Evolutionary conservation across 2,797 vertebrate genomes (phyloP).

Genomic region (Stomatorhinus walkeri): DNA sequence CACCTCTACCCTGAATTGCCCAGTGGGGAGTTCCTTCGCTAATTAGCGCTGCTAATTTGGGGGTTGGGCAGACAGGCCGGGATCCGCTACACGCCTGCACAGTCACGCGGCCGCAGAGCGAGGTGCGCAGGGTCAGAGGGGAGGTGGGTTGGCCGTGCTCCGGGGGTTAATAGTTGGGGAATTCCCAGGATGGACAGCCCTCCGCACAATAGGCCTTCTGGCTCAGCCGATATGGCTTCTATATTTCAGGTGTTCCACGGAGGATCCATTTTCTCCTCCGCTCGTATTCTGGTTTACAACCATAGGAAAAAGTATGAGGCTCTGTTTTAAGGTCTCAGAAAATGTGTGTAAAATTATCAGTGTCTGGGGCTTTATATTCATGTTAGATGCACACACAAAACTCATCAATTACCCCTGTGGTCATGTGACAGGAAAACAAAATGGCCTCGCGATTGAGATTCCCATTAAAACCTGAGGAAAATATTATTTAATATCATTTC

Average conservation of each 20-base stretch:
- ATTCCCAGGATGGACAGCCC: conserved; percentile 48
- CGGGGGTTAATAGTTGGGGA: conserved; percentile 56
- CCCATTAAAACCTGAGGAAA: not conserved
- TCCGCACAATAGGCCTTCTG: conserved; percentile 38
- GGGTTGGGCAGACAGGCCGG: conserved; percentile 42
- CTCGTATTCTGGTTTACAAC: not conserved
- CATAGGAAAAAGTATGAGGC: not conserved
- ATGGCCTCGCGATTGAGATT: not conserved
- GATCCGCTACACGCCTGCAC: conserved; percentile 87
- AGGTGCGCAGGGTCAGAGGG: conserved; percentile 58
- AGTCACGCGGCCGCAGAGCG: conserved; percentile 69
- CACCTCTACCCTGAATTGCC: conserved; percentile 61
- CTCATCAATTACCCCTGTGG: not conserved
- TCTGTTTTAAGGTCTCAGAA: not conserved
- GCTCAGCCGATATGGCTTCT: conserved; percentile 51
- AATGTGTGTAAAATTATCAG: not conserved
- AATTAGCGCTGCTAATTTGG: conserved; percentile 90
- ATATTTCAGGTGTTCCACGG: conserved; percentile 65
- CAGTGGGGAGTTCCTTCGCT: conserved; percentile 62
- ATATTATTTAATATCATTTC: not conserved
- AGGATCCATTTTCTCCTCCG: conserved; percentile 30
- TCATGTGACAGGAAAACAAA: not conserved
- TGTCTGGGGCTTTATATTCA: not conserved
- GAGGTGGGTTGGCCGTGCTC: not conserved
- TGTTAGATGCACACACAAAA: not conserved